phyloP scores from a whole-genome alignment of 35 echinoderm and acorn worm genomes.

The Apostichopus japonicus region DNA sequence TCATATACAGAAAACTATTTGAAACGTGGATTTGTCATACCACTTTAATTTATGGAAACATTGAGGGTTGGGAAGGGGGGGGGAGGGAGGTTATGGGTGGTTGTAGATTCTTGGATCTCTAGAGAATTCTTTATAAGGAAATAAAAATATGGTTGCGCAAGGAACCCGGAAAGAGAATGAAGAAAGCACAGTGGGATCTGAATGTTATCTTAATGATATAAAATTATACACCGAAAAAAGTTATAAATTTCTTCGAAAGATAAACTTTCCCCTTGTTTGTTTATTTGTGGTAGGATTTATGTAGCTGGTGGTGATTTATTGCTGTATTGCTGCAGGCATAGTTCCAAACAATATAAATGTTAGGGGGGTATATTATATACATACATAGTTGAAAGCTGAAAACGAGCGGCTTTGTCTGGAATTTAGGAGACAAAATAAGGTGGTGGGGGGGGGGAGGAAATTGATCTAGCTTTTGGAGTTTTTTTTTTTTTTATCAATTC shows the following conservation, averaged over 20 bases:
- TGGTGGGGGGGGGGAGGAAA: neutral
- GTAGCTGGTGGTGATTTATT: neutral
- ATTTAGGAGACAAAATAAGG: neutral
- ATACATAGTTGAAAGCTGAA: neutral
- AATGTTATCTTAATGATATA: slow-evolving; percentile 21
- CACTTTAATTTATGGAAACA: slow-evolving; percentile 16
- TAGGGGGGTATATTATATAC: too few species aligned
- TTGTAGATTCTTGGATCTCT: neutral
- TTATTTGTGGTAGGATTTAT: slow-evolving; percentile 12
- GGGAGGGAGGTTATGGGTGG: neutral
- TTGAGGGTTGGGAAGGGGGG: too few species aligned
- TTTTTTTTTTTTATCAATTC: too few species aligned
- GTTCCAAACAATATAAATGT: neutral
- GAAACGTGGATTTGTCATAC: neutral
- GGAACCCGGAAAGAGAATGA: neutral
- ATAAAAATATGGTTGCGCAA: neutral
- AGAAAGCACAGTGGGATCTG: neutral
- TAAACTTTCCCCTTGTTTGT: slow-evolving; percentile 2
- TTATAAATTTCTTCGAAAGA: neutral
- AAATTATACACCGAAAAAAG: slow-evolving; percentile 15
- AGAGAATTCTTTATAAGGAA: neutral
- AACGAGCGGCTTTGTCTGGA: neutral
- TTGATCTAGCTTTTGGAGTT: too few species aligned
- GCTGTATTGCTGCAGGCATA: neutral
- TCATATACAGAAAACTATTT: too few species aligned